Conservation (phyloP, 2,888 invertebrate species). For the Lasioglossum pauxillum region DNA sequence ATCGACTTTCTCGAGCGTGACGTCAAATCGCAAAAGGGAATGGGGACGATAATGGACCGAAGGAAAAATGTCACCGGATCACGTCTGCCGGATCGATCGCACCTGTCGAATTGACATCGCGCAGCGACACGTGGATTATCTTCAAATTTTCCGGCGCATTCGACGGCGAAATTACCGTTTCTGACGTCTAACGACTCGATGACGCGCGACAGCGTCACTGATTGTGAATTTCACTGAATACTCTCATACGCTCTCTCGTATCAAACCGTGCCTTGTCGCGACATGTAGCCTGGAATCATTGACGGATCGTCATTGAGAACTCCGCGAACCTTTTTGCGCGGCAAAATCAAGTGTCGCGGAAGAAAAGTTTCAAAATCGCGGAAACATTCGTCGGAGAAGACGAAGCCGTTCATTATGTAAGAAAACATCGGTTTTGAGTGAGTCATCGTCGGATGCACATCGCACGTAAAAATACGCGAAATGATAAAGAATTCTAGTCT, state of each 20-base stretch:
- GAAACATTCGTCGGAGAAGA: slow-evolving; percentile 29
- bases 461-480: slow-evolving; percentile 21
- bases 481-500: slow-evolving; percentile 34
- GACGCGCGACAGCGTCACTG: neutral
- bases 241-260: neutral
- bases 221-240: neutral
- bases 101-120: slow-evolving; percentile 1
- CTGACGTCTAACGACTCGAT: slow-evolving; percentile 22
- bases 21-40: slow-evolving; percentile 72
- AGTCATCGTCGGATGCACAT: slow-evolving; percentile 46
- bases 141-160: neutral
- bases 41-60: slow-evolving; percentile 46
- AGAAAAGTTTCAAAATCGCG: neutral
- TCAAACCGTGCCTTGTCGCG: neutral
- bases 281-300: neutral
- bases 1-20: slow-evolving; percentile 80
- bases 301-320: neutral
- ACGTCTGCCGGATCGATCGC: slow-evolving; percentile 34
- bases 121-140: slow-evolving; percentile 38
- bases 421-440: slow-evolving; percentile 55
- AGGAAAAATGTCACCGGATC: slow-evolving; percentile 25
- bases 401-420: slow-evolving; percentile 51
- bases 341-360: neutral
- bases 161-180: neutral
- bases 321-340: neutral